Evolutionary conservation across 2,113 vertebrate genomes (phyloP), one percentile per base, ranked within the genome.

Genomic region (Saimiri boliviensis): DNA sequence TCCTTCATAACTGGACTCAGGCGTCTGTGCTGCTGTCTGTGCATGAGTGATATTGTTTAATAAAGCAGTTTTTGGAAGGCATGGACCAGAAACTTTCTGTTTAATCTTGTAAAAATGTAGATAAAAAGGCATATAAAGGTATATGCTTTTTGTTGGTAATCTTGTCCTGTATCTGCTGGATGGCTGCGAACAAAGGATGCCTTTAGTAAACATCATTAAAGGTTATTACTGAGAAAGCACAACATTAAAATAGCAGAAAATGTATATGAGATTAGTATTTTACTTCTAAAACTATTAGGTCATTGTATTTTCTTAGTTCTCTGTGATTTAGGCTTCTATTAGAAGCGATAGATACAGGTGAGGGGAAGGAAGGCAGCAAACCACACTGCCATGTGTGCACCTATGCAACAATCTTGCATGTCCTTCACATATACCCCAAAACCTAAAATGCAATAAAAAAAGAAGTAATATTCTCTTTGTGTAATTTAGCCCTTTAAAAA

Each of bases 401-500:
- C n/a, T n/a, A n/a, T n/a, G n/a, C n/a, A n/a, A n/a, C n/a, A n/a
- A n/a, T n/a, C n/a, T n/a, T n/a, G n/a, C n/a, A n/a, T n/a, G n/a
- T n/a, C n/a, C n/a, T n/a, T n/a, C n/a, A n/a, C n/a, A n/a, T n/a
- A n/a, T n/a, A n/a, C n/a, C n/a, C n/a, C n/a, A n/a, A n/a, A n/a
- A n/a, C n/a, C n/a, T n/a, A n/a, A n/a, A n/a, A n/a, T n/a, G n/a
- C n/a, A n/a, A n/a, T n/a, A n/a, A 42, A 3, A 42, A 42, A 42
- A 42, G 42, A 95, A 90, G 49, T 68, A 95, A 60, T 25, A 45
- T 80, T 91, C 13, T 92, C 27, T 86, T 68, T 19, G 35, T 88
- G 45, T 82, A 87, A 92, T 74, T 95, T 74, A 30, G 13, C 81
- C 88, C 74, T 95, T 94, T 97, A 19, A 86, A 96, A 85, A 82